Evolutionary conservation across 2,797 vertebrate species (phyloP).

Genomic region (Periophthalmus magnuspinnatus): DNA sequence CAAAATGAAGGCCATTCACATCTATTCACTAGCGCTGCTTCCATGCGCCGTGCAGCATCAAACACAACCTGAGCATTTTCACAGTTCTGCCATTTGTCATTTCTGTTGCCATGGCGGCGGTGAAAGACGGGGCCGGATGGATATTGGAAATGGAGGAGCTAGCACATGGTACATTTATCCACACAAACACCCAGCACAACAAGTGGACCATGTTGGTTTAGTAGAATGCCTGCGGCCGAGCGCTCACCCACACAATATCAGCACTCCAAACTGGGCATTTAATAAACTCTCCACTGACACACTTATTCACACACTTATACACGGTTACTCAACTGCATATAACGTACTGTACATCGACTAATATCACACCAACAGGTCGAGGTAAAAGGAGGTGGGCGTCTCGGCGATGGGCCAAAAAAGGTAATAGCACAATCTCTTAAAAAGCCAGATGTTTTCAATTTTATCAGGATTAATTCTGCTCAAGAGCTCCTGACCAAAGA

Average conservation of each 20-base stretch:
- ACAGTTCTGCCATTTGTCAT: conserved; percentile 71
- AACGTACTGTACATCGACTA: not conserved
- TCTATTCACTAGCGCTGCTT: conserved; percentile 28
- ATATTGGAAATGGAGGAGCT: conserved; percentile 72
- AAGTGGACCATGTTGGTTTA: conserved; percentile 51
- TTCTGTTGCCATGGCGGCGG: conserved; percentile 75
- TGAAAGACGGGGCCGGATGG: conserved; percentile 60
- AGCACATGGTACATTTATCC: conserved; percentile 60
- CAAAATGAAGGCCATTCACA: conserved; percentile 22
- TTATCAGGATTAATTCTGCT: too few relatives aligned
- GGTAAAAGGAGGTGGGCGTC: not conserved
- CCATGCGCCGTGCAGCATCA: conserved; percentile 39
- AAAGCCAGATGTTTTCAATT: too few relatives aligned
- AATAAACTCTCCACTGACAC: conserved; percentile 58
- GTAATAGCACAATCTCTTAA: too few relatives aligned
- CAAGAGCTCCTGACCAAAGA: too few relatives aligned
- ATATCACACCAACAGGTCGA: too few relatives aligned
- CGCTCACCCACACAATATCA: conserved; percentile 54
- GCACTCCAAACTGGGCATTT: conserved; percentile 56
- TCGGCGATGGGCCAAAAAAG: not conserved
- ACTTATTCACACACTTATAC: conserved; percentile 37
- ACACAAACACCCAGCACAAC: conserved; percentile 62
- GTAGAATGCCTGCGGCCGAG: conserved; percentile 49
- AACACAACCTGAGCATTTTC: conserved; percentile 53
- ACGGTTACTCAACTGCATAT: not conserved